These are phyloP conservation scores for Talpa occidentalis DNA, from an alignment of 2,113 vertebrate genomes.

Conservation along the genomic window DNA sequence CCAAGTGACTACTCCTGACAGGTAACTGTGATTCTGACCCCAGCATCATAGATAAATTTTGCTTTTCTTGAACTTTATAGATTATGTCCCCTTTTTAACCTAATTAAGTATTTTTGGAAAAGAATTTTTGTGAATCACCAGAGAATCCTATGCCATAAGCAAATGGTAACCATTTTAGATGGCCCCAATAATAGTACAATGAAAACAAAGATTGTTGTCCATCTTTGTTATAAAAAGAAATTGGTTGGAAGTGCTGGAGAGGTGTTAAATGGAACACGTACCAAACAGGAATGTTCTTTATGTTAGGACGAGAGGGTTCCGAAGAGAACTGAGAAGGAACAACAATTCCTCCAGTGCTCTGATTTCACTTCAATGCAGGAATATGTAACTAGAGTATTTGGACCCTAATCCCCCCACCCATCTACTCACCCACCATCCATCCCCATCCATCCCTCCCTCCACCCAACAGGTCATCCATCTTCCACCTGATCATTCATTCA, in stretches of 20 bases:
- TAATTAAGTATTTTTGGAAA: conserved; percentile 24
- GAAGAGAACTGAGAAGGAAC: neutral
- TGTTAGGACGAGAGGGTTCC: neutral
- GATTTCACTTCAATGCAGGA: neutral
- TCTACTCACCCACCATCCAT: neutral
- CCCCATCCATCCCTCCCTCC: neutral
- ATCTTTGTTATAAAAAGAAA: neutral
- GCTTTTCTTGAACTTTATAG: neutral
- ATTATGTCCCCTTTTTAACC: neutral
- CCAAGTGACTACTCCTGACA: neutral
- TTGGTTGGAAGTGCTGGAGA: neutral
- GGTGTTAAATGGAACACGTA: neutral
- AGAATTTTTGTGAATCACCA: conserved; percentile 17
- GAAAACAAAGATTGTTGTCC: neutral
- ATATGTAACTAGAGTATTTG: neutral
- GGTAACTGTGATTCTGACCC: neutral
- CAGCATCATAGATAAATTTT: neutral
- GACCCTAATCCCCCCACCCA: neutral
- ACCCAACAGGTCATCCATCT: neutral
- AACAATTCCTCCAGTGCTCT: neutral
- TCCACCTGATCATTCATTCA: neutral
- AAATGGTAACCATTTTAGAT: neutral
- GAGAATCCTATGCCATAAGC: neutral
- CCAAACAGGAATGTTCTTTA: neutral
- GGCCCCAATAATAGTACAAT: neutral